Evolutionary conservation across 1,140 invertebrate species (phyloP), one percentile per base, ranked within the genome.

Genomic region (Brachionus plicatilis): DNA sequence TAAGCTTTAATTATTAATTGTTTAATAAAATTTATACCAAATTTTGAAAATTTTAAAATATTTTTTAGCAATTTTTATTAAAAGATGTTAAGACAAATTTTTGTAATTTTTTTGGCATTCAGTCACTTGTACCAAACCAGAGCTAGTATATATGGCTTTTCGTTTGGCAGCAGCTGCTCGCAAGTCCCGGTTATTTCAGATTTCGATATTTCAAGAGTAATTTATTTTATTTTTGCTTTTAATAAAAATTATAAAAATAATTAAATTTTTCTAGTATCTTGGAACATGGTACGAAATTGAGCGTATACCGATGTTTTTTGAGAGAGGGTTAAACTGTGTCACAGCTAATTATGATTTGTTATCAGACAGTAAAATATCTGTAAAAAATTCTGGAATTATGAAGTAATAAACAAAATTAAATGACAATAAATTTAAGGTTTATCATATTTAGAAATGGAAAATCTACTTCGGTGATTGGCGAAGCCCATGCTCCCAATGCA

Each of bases 211-310:
- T 12, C 20, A 9, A 76, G 43, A 50, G 68, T 72, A 72, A 72
- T 33, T 14, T 41, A 9, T 68, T 24, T 41, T 41, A n/a, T 68
- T 47, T 47, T 47, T 47, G 3, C 45, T 47, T 65, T 65, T 65
- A 65, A 65, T 24, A n/a, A 12, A 2, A 65, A 27, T 9, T 8
- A 24, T 24, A n/a, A 65, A 20, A 65, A 65, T 24, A 65, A 65
- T 65, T 29, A 20, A 20, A 47, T 47, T 47, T 12, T 47, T 68
- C 33, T 17, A 72, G 68, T 76, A 76, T 50, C 2, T n/a, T 20
- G 79, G 79, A n/a, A 65, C 24, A n/a, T 82, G 79, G 79, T 82
- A 82, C 20, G 79, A 82, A 68, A 82, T 82, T 3, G 79, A 82
- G 27, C 79, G 79, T 6, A 43, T 82, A 11, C 50, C 79, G 8